Evolutionary conservation across 2,797 vertebrate species (phyloP).

Genomic region (Halcyon chelicuti): DNA sequence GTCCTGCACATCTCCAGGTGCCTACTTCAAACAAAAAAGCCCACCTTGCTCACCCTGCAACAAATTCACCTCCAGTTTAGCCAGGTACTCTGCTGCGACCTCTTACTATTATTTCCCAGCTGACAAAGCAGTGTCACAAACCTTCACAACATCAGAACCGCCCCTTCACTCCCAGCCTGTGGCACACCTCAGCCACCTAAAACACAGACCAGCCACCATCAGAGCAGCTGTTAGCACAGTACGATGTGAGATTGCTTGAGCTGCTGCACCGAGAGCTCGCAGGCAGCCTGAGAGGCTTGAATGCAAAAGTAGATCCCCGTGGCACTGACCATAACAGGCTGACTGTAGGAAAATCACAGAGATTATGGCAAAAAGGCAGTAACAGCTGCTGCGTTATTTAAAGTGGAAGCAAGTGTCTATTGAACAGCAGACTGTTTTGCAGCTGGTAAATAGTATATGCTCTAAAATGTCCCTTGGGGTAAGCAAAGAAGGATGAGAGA

Average conservation of each 20-base stretch:
- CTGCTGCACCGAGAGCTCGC: fast-evolving
- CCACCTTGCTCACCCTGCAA: background rate
- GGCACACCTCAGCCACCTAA: background rate
- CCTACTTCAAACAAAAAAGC: background rate
- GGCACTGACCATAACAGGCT: background rate
- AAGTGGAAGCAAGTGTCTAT: background rate
- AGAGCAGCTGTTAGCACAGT: background rate
- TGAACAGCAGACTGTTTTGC: background rate
- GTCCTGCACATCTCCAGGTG: background rate
- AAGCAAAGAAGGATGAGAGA: background rate
- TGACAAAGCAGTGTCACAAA: background rate
- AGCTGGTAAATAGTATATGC: background rate
- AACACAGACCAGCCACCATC: background rate
- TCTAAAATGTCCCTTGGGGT: background rate
- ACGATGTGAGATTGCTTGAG: fast-evolving
- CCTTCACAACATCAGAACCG: background rate
- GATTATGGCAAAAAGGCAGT: background rate
- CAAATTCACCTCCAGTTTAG: background rate
- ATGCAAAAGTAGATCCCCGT: background rate
- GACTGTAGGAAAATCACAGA: background rate
- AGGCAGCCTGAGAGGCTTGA: background rate
- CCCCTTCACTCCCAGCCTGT: background rate
- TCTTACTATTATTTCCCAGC: background rate
- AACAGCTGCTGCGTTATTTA: background rate
- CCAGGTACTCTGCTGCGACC: background rate